Conservation (phyloP, 1,140 invertebrate genomes). For the Drosophila nigromelanica region DNA sequence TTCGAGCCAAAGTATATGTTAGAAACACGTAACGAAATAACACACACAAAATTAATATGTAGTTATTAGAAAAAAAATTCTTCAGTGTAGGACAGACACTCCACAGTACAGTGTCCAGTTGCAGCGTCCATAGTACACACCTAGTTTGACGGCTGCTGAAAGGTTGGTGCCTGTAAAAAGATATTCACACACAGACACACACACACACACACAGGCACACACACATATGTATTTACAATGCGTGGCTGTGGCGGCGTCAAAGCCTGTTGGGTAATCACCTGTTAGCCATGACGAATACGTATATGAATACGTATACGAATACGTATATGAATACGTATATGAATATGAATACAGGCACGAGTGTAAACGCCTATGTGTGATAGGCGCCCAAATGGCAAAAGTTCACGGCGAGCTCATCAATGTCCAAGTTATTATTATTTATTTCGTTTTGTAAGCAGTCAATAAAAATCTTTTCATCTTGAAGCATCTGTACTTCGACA, state of each 20-base stretch:
- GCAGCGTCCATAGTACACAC: slow-evolving; percentile 21
- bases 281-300: slow-evolving; percentile 73
- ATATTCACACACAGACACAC: neutral
- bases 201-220: neutral
- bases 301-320: slow-evolving; percentile 45
- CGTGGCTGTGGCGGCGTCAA: slow-evolving; percentile 31
- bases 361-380: slow-evolving; percentile 1
- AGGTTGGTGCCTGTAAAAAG: slow-evolving; percentile 15
- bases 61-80: neutral
- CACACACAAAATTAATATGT: too few relatives aligned
- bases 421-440: slow-evolving; percentile 65
- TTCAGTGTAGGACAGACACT: neutral
- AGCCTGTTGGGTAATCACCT: slow-evolving; percentile 72
- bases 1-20: slow-evolving; percentile 20
- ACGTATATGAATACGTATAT: neutral
- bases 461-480: slow-evolving; percentile 38
- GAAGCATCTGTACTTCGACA: neutral
- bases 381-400: slow-evolving; percentile 64
- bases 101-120: neutral
- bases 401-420: slow-evolving; percentile 77
- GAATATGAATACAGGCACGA: neutral
- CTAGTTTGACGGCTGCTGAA: slow-evolving; percentile 19
- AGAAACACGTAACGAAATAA: too few relatives aligned
- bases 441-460: slow-evolving; percentile 43
- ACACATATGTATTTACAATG: slow-evolving; percentile 40